Conservation (phyloP, 92 coral and sea anemone species). For the Porites divaricata region DNA sequence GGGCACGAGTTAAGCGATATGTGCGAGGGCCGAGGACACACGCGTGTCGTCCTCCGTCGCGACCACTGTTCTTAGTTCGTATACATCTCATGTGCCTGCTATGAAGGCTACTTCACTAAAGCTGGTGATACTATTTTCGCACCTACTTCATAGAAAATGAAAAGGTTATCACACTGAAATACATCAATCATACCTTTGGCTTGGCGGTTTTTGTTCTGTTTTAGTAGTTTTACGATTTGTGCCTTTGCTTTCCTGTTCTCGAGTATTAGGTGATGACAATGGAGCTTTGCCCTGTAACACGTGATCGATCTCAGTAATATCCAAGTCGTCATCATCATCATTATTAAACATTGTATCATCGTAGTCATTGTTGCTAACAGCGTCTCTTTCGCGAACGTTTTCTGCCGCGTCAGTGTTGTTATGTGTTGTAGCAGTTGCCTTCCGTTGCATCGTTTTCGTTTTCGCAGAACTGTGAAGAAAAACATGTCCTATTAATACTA, state of each 20-base stretch:
- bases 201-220: neutral
- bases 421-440: neutral
- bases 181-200: conserved; percentile 7
- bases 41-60: too few relatives aligned
- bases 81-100: too few relatives aligned
- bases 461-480: conserved; percentile 8
- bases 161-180: neutral
- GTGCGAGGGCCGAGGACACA: too few relatives aligned
- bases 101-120: too few relatives aligned
- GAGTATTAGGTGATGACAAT: conserved; percentile 10
- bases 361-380: neutral
- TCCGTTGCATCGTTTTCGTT: neutral
- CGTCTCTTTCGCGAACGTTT: neutral
- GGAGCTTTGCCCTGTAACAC: conserved; percentile 21
- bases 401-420: neutral
- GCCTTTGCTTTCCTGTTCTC: neutral
- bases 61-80: too few relatives aligned
- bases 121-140: too few relatives aligned
- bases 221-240: neutral
- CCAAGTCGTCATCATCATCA: conserved; percentile 47
- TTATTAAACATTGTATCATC: conserved; percentile 30
- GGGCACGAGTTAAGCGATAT: too few relatives aligned
- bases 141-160: too few relatives aligned
- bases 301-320: conserved; percentile 17
- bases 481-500: neutral